Evolutionary conservation across 2,797 vertebrate species (phyloP).

Genomic region (Psittacula echo): DNA sequence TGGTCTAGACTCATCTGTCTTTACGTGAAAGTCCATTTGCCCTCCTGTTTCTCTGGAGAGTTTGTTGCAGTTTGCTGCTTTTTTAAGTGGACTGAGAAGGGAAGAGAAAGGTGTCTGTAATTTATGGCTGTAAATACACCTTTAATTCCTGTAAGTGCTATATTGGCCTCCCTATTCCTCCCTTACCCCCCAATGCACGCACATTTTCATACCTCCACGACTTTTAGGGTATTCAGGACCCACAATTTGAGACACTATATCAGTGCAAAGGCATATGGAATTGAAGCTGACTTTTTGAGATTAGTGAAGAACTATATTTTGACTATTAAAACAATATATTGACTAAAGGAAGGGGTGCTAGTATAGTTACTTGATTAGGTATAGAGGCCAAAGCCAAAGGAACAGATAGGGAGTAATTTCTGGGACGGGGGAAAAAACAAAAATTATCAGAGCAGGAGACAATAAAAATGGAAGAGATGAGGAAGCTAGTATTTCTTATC

Average conservation of each 20-base stretch:
- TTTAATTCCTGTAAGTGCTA: neutral
- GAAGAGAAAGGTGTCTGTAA: neutral
- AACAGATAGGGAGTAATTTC: neutral
- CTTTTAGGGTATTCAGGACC: neutral
- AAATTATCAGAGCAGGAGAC: neutral
- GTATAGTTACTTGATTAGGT: neutral
- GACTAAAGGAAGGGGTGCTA: neutral
- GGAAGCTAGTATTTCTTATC: neutral
- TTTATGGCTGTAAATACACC: neutral
- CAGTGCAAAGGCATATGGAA: neutral
- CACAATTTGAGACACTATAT: neutral
- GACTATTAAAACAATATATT: neutral
- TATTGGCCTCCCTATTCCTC: neutral
- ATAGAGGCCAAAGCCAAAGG: neutral
- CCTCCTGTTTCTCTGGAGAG: neutral
- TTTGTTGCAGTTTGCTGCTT: neutral
- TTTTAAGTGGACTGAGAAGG: neutral
- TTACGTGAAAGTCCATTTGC: neutral
- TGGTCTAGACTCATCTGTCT: neutral
- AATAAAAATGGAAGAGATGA: neutral
- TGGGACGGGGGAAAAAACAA: neutral
- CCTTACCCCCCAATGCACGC: fast-evolving
- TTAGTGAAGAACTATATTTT: neutral
- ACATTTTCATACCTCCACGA: neutral
- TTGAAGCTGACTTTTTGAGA: neutral